A percentile compares a stretch with the other conserved stretches of the same genome.
Conservation (phyloP, 2,888 invertebrate species). For the Tenthredo amoena region DNA sequence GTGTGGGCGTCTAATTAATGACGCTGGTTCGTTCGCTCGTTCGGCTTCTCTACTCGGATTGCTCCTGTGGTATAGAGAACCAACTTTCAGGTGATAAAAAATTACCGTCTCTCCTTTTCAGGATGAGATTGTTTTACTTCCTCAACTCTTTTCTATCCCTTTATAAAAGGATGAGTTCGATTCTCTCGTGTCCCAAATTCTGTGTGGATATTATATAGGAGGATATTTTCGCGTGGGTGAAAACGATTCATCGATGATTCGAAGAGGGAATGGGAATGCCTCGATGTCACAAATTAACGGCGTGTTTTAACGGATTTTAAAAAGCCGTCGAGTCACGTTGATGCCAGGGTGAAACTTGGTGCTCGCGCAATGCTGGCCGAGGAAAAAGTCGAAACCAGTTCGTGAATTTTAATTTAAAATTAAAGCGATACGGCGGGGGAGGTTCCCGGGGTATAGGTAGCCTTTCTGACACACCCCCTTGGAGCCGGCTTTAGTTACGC, state of each 20-base stretch:
- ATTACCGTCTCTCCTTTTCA: neutral
- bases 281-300: neutral
- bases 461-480: constrained; percentile 66
- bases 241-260: neutral
- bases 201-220: neutral
- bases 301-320: constrained; percentile 3
- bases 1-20: constrained; percentile 49
- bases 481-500: constrained; percentile 54
- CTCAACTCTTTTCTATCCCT: neutral
- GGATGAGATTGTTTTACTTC: constrained; percentile 16
- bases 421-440: constrained; percentile 72
- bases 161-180: neutral
- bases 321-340: constrained; percentile 11
- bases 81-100: neutral
- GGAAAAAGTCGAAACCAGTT: constrained; percentile 65
- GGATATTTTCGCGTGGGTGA: neutral
- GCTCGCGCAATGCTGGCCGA: constrained; percentile 12
- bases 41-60: neutral
- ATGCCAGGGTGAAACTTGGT: neutral
- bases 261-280: neutral
- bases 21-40: constrained; percentile 1
- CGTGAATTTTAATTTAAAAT: constrained; percentile 74
- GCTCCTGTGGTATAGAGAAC: constrained; percentile 16
- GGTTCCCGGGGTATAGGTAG: constrained; percentile 65
- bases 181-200: neutral